Conservation (phyloP, 2,888 invertebrate species). For the Ichneumoninae sp. region DNA sequence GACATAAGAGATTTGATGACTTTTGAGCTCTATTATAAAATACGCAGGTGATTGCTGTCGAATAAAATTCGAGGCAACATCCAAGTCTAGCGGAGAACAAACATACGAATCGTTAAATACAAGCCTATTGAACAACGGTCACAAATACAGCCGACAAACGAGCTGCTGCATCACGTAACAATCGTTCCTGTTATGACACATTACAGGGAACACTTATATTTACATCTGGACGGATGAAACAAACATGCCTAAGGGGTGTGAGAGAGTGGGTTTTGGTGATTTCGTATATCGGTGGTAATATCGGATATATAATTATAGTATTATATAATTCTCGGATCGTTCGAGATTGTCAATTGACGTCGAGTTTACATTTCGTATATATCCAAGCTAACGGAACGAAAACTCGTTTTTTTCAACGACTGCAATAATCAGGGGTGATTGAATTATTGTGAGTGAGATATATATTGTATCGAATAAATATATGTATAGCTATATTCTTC, state of each 20-base stretch:
- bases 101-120: conserved; percentile 56
- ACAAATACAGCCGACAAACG: conserved; percentile 68
- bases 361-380: conserved; percentile 34
- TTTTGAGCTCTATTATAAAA: conserved; percentile 15
- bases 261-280: conserved; percentile 56
- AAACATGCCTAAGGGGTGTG: conserved; percentile 69
- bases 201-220: conserved; percentile 47
- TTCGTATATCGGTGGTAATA: conserved; percentile 47
- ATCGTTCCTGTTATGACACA: conserved; percentile 68
- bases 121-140: conserved; percentile 62
- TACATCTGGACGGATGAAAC: conserved; percentile 42
- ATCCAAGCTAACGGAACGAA: conserved; percentile 23
- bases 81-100: conserved; percentile 65
- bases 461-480: conserved; percentile 19
- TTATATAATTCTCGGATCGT: conserved; percentile 24
- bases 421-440: conserved; percentile 39
- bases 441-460: conserved; percentile 34
- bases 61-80: conserved; percentile 52
- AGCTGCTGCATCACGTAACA: conserved; percentile 62
- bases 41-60: conserved; percentile 5
- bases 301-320: conserved; percentile 19
- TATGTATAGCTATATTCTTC: conserved; percentile 13
- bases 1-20: conserved; percentile 13
- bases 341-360: conserved; percentile 28
- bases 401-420: conserved; percentile 16